A percentile compares a stretch with the other conserved stretches of the same genome.
Evolutionary conservation across 1,140 invertebrate genomes (phyloP).

Genomic region (Drosophila setifemur): DNA sequence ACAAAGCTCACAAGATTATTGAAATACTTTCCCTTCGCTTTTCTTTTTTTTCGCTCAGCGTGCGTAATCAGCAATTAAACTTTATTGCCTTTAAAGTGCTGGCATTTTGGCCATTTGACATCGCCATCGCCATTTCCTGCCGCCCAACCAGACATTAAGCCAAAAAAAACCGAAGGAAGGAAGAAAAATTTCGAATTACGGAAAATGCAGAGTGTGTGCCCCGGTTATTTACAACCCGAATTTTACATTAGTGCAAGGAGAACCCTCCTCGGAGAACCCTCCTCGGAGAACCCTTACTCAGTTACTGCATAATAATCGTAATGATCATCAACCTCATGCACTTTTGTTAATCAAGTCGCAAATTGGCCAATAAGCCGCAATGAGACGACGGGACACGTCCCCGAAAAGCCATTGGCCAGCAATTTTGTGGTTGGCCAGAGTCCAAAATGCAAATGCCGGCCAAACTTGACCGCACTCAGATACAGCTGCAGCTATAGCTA

Average conservation of each 20-base stretch:
- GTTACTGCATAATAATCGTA: slow-evolving; percentile 5
- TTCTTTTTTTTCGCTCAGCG: slow-evolving; percentile 22
- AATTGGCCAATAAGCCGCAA: slow-evolving; percentile 68
- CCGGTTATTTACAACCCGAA: too few relatives aligned
- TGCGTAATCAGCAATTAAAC: slow-evolving; percentile 72
- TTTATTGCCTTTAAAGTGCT: slow-evolving; percentile 62
- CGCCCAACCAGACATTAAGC: too few relatives aligned
- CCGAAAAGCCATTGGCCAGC: slow-evolving; percentile 41
- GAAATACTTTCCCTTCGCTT: slow-evolving; percentile 57
- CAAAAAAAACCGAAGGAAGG: too few relatives aligned
- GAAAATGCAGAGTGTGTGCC: too few relatives aligned
- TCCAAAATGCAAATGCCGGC: slow-evolving; percentile 56
- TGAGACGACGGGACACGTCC: slow-evolving; percentile 36
- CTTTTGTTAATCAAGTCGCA: slow-evolving; percentile 68
- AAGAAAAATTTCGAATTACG: too few relatives aligned
- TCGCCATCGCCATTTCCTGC: slow-evolving; percentile 5
- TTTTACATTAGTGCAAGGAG: too few relatives aligned
- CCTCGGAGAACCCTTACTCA: not conserved
- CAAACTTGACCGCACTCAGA: not conserved
- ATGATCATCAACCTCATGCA: slow-evolving; percentile 33
- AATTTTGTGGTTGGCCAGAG: slow-evolving; percentile 51
- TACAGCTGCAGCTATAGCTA: not conserved
- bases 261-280: too few relatives aligned
- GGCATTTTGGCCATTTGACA: slow-evolving; percentile 4
- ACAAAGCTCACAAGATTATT: slow-evolving; percentile 40